Evolutionary conservation across 2,888 invertebrate species (phyloP).

Genomic region (Melinaea marsaeus): DNA sequence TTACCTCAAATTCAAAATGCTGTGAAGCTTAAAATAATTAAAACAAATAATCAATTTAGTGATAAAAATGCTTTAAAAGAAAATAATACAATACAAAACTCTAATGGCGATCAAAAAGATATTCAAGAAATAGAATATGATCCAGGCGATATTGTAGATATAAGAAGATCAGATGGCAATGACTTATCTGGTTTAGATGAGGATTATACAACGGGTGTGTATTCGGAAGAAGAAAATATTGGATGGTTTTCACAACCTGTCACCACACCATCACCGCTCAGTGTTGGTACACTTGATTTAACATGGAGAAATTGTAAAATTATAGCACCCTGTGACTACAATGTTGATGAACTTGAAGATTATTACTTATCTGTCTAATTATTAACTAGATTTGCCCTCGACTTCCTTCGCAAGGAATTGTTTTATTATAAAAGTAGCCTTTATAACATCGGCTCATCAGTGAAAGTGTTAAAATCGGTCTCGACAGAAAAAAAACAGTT

Average conservation of each 20-base stretch:
- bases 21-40: neutral
- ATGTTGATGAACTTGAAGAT: constrained; percentile 35
- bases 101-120: too few relatives aligned
- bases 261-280: constrained; percentile 28
- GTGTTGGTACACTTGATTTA: constrained; percentile 15
- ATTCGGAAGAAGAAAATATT: constrained; percentile 27
- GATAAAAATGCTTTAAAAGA: too few relatives aligned
- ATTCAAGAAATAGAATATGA: too few relatives aligned
- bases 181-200: constrained; percentile 20
- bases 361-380: constrained; percentile 31
- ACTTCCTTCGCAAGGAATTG: too few relatives aligned
- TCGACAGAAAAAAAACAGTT: too few relatives aligned
- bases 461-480: too few relatives aligned
- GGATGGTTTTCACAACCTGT: constrained; percentile 12
- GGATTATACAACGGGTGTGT: constrained; percentile 33
- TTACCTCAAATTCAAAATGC: neutral
- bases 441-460: too few relatives aligned
- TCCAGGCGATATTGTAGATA: too few relatives aligned
- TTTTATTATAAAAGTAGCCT: too few relatives aligned
- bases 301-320: constrained; percentile 25
- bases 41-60: too few relatives aligned
- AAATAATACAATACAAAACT: too few relatives aligned
- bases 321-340: constrained; percentile 19
- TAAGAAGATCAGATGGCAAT: neutral
- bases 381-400: neutral